phyloP scores from a whole-genome alignment of 35 echinoderm and acorn worm species.

The Holothuria glaberrima region DNA sequence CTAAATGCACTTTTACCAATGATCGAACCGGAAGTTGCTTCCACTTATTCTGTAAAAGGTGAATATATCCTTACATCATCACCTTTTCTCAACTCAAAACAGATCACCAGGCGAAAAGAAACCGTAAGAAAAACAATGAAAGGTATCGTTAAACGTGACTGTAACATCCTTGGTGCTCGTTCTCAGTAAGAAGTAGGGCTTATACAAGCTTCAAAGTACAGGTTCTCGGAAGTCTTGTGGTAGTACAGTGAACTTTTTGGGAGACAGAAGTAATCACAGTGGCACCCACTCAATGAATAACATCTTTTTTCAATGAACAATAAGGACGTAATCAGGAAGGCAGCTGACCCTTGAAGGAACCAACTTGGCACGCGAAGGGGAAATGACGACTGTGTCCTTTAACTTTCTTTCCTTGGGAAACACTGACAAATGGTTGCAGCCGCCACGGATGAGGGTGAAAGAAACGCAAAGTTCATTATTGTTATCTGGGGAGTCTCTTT shows the following conservation, averaged over 20 bases:
- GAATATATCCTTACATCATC: too few species aligned
- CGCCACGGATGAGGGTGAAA: slow-evolving; percentile 16
- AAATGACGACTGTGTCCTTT: slow-evolving; percentile 48
- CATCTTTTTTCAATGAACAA: slow-evolving; percentile 53
- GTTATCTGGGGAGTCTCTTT: background rate
- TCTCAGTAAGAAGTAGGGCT: slow-evolving; percentile 13
- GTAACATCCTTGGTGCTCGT: slow-evolving; percentile 1
- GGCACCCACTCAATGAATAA: slow-evolving; percentile 51
- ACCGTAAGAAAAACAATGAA: slow-evolving; percentile 20
- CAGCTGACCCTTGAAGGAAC: slow-evolving; percentile 62
- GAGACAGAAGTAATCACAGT: slow-evolving; percentile 53
- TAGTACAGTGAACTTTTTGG: slow-evolving; percentile 50
- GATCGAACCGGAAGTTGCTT: too few species aligned
- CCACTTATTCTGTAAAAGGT: too few species aligned
- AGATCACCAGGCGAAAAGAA: too few species aligned
- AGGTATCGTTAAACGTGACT: slow-evolving; percentile 7
- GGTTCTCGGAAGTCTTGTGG: slow-evolving; percentile 52
- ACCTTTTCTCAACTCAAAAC: too few species aligned
- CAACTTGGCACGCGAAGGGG: slow-evolving; percentile 59
- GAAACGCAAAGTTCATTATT: slow-evolving; percentile 5
- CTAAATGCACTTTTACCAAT: too few species aligned
- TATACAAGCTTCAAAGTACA: slow-evolving; percentile 32
- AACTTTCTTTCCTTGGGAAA: slow-evolving; percentile 17
- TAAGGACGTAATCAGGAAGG: slow-evolving; percentile 59
- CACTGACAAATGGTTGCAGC: slow-evolving; percentile 3